A percentile compares a stretch with the other conserved stretches of the same genome.
Conservation (phyloP, 2,113 vertebrate species). For the Psittacula cyanocephala region DNA sequence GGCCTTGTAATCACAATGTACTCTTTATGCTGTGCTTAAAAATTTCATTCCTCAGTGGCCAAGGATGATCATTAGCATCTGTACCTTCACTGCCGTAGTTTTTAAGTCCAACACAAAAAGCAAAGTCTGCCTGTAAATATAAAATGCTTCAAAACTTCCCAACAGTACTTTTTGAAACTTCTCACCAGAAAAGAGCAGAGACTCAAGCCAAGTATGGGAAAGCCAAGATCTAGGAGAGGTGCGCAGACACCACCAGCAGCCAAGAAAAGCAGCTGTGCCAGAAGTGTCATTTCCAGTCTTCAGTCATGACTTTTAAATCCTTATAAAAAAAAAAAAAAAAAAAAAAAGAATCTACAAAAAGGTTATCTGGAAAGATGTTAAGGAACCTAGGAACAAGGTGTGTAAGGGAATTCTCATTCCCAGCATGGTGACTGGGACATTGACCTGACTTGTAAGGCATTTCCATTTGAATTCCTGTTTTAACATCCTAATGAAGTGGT, state of each 20-base stretch:
- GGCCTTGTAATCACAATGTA: not conserved
- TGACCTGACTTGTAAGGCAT: too few relatives aligned
- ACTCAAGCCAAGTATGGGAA: not conserved
- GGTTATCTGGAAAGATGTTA: too few relatives aligned
- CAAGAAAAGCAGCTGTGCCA: slow-evolving; percentile 2
- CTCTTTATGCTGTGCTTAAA: not conserved
- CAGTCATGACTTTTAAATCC: not conserved
- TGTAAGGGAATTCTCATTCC: too few relatives aligned
- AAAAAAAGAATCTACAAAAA: too few relatives aligned
- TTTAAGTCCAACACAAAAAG: not conserved
- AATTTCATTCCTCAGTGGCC: not conserved
- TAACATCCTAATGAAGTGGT: too few relatives aligned
- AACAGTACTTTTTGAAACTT: not conserved
- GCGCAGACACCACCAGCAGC: slow-evolving; percentile 34
- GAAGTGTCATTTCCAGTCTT: slow-evolving; percentile 24
- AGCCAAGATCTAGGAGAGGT: slow-evolving; percentile 41
- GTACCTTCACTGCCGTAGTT: not conserved
- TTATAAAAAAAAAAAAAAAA: not conserved
- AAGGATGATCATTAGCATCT: not conserved
- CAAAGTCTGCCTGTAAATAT: not conserved
- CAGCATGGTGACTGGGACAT: too few relatives aligned
- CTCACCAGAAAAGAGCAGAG: not conserved
- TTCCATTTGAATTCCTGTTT: too few relatives aligned
- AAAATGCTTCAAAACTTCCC: not conserved
- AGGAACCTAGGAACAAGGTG: too few relatives aligned